Conservation (phyloP, 2,888 invertebrate species). For the Caenorhabditis doughertyi region DNA sequence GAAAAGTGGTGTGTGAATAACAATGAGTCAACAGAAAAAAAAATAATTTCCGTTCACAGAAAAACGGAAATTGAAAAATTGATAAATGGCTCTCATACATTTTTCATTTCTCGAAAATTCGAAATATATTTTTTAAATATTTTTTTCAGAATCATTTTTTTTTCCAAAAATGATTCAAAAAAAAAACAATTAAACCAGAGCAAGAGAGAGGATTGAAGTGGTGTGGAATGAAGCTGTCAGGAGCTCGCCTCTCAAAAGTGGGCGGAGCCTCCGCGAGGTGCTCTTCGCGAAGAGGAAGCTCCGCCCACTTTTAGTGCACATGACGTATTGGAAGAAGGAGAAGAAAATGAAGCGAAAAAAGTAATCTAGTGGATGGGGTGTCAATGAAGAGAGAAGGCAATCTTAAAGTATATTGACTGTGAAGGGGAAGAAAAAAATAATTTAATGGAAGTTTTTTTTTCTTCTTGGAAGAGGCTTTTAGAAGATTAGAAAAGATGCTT, state of each 20-base stretch:
- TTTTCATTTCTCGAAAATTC: too few relatives aligned
- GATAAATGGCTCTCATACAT: slow-evolving; percentile 30
- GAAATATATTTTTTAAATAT: slow-evolving; percentile 36
- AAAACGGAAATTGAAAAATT: slow-evolving; percentile 21
- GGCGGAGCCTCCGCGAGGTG: slow-evolving; percentile 20
- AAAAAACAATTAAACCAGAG: slow-evolving; percentile 7
- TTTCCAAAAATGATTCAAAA: background rate
- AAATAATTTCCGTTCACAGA: slow-evolving; percentile 23
- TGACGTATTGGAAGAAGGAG: slow-evolving; percentile 11
- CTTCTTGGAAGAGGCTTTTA: background rate
- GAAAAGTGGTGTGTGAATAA: background rate
- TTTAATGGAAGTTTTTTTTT: background rate
- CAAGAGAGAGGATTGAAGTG: background rate
- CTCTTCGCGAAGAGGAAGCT: background rate
- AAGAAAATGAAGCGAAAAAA: slow-evolving; percentile 1
- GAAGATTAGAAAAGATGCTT: background rate
- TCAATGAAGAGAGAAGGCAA: background rate
- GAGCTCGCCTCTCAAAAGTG: slow-evolving; percentile 11
- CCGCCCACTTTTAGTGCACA: slow-evolving; percentile 35
- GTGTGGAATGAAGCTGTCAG: slow-evolving; percentile 22
- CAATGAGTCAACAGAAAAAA: slow-evolving; percentile 19
- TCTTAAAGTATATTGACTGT: slow-evolving; percentile 10
- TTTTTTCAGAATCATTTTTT: slow-evolving; percentile 2
- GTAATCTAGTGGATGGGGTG: slow-evolving; percentile 18
- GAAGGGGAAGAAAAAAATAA: background rate